Percentiles rank a stretch among this genome's conserved stretches.
Evolutionary conservation across 2,113 vertebrate species (phyloP).

Genomic region (Morone chrysops): DNA sequence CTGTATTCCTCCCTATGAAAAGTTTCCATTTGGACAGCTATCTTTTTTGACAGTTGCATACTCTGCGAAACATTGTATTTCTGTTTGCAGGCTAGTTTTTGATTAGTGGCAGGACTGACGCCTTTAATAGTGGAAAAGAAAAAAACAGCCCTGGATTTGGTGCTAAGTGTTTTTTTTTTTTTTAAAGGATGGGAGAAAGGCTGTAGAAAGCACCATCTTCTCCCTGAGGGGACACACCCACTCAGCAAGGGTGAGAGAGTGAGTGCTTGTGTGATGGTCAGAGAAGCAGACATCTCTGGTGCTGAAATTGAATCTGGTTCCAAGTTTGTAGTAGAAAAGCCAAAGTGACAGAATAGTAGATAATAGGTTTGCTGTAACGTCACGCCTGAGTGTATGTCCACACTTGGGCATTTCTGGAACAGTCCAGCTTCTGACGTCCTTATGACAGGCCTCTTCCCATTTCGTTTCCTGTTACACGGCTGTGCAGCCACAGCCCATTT

Average conservation of each 20-base stretch:
- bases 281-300: constrained; percentile 79
- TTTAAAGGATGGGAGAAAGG: constrained; percentile 76
- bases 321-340: constrained; percentile 83
- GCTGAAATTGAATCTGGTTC: constrained; percentile 86
- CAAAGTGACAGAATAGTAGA: constrained; percentile 86
- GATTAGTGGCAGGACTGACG: constrained; percentile 64
- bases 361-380: constrained; percentile 87
- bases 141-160: constrained; percentile 66
- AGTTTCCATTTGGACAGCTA: constrained; percentile 63
- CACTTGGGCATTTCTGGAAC: constrained; percentile 84
- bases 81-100: constrained; percentile 68
- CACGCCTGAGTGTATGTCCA: constrained; percentile 85
- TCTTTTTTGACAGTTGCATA: constrained; percentile 64
- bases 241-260: constrained; percentile 55
- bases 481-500: constrained; percentile 76
- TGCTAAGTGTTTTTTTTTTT: constrained; percentile 81
- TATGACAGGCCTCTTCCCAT: constrained; percentile 81
- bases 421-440: constrained; percentile 80
- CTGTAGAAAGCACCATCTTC: constrained; percentile 77
- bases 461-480: constrained; percentile 73
- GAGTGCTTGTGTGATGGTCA: constrained; percentile 66
- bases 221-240: constrained; percentile 77
- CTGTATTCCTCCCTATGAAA: constrained; percentile 46
- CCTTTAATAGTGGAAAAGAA: constrained; percentile 61
- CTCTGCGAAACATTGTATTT: constrained; percentile 64